phyloP scores from a whole-genome alignment of 2,888 invertebrate species.

The Leptinotarsa juncta region DNA sequence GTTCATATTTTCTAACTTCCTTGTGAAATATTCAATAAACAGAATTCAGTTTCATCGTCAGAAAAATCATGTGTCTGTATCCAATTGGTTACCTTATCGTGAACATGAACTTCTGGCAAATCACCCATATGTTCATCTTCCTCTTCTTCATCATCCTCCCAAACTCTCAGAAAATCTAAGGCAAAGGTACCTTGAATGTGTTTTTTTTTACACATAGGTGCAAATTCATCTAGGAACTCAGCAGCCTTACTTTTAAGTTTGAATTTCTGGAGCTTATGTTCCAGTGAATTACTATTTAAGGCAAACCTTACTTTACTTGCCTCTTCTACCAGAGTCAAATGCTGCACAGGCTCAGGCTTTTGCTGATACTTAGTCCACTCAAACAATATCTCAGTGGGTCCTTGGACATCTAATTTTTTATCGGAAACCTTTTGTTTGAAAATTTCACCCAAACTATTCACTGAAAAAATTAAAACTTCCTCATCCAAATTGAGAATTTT shows the following conservation, averaged over 20 bases:
- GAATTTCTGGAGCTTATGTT: conserved; percentile 30
- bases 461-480: conserved; percentile 44
- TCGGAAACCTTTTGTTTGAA: conserved; percentile 48
- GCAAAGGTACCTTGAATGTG: conserved; percentile 49
- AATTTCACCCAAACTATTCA: conserved; percentile 51
- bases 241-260: conserved; percentile 29
- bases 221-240: conserved; percentile 42
- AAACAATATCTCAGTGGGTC: conserved; percentile 36
- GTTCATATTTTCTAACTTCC: neutral
- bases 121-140: conserved; percentile 38
- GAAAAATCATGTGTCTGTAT: conserved; percentile 47
- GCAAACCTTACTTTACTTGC: conserved; percentile 41
- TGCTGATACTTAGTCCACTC: conserved; percentile 46
- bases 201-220: conserved; percentile 38
- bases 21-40: neutral
- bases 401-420: conserved; percentile 18
- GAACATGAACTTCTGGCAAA: conserved; percentile 47
- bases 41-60: conserved; percentile 27
- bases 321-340: conserved; percentile 46
- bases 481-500: conserved; percentile 46
- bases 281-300: conserved; percentile 29
- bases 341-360: conserved; percentile 34
- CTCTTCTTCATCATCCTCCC: conserved; percentile 50
- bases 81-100: conserved; percentile 53
- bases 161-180: conserved; percentile 49